Base-by-base conservation (phyloP, 37 sponge, comb jelly and placozoan genomes). In the Ephydatia muelleri region DNA sequence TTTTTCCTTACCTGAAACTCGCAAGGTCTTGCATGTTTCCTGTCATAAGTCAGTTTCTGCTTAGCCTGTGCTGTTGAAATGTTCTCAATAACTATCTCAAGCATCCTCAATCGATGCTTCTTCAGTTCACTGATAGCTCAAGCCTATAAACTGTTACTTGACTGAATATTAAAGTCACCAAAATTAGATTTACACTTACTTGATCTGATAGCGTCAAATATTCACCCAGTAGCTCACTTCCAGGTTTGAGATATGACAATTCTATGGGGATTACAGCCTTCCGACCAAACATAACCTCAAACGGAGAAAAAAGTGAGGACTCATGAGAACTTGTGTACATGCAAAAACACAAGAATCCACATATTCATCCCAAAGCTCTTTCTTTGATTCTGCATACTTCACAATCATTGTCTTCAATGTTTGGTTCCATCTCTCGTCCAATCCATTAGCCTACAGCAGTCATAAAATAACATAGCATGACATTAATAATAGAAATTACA, bases 1-100 rank as follows among this genome's bases (percentile, higher is more conserved):
- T 16, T 11, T n/a, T 57, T 57, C 57, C 57, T 57, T 43, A 75
- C 76, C 26, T 75, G 77, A 49, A 57, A 79, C 30, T 49, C 30
- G 30, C 65, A 29, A 57, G 85, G 65, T 11, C 30, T 75, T 11
- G 65, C 57, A 76, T 75, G 85, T 76, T 43, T 84, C 38, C 38
- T 33, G 65, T 84, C 85, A 84, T 84, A 84, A 33, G 6, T 84
- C 78, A 48, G 85, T 35, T 81, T n/a, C n/a, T n/a, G n/a, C n/a
- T n/a, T 81, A 23, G 35, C 27, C 77, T 84, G 77, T 33, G 85
- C 85, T 11, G 12, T 25, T 49, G 26, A 79, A 23, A 84, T 84
- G 80, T 84, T 84, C 6, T 39, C 32, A 30, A 5, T 80, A 43
- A 48, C 77, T 84, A 33, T 43, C 22, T 84, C 27, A 38, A 35